Conservation (phyloP, 2,888 invertebrate species). For the Xestia rhomboidea region DNA sequence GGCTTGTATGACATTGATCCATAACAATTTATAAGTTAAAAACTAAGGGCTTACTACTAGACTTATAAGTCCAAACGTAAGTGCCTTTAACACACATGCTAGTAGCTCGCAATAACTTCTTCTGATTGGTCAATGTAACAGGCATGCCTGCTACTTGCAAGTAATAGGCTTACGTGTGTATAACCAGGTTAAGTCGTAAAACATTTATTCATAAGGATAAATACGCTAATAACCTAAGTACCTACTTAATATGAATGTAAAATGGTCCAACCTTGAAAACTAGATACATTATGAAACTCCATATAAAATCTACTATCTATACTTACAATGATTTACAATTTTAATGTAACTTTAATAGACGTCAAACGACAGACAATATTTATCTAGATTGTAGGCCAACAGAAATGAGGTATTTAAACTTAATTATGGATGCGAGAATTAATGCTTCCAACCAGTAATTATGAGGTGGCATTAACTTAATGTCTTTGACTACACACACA, state of each 20-base stretch:
- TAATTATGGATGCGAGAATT: constrained; percentile 90
- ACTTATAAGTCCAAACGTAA: constrained; percentile 14
- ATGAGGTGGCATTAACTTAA: constrained; percentile 90
- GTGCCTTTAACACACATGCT: no score
- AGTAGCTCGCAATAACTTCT: background rate
- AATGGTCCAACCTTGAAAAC: constrained; percentile 65
- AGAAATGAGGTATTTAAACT: constrained; percentile 89
- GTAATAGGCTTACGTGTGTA: background rate
- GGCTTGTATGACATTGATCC: background rate
- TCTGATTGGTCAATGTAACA: background rate
- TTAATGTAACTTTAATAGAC: constrained; percentile 86
- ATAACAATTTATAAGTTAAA: background rate
- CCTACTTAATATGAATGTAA: constrained; percentile 65
- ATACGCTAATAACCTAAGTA: constrained; percentile 53
- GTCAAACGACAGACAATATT: constrained; percentile 85
- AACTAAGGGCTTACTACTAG: background rate
- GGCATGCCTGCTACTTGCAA: background rate
- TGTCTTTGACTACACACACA: constrained; percentile 84
- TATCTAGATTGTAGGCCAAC: constrained; percentile 89
- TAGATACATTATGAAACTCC: constrained; percentile 61
- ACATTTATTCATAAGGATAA: constrained; percentile 55
- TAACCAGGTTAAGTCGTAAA: background rate
- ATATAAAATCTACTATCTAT: constrained; percentile 60
- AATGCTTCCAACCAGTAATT: constrained; percentile 89
- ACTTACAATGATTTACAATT: constrained; percentile 78